Conservation (phyloP, 1,140 invertebrate species). For the Macrobrachium nipponense region DNA sequence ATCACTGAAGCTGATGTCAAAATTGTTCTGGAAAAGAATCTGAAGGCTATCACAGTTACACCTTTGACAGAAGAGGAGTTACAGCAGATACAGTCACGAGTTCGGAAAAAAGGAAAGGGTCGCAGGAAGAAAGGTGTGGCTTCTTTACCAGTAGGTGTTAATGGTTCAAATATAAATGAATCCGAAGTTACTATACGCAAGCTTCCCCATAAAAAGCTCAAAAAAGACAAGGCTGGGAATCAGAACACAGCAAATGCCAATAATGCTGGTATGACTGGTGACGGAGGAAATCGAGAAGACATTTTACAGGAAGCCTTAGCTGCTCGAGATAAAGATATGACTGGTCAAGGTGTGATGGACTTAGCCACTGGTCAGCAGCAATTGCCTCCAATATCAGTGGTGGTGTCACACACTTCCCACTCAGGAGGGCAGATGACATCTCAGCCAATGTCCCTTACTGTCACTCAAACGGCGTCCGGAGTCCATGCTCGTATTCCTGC, state of each 20-base stretch:
- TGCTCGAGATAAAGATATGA: conserved; percentile 55
- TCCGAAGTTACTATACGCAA: conserved; percentile 61
- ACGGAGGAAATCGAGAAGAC: conserved; percentile 38
- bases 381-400: conserved; percentile 59
- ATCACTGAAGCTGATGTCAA: conserved; percentile 62
- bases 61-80: conserved; percentile 60
- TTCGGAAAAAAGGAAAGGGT: conserved; percentile 43
- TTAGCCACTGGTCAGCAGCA: conserved; percentile 55
- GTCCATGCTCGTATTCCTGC: conserved; percentile 55
- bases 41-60: conserved; percentile 61
- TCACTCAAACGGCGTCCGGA: conserved; percentile 49
- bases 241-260: neutral
- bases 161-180: conserved; percentile 58
- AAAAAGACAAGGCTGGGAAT: conserved; percentile 41
- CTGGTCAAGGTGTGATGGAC: conserved; percentile 58
- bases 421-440: conserved; percentile 34
- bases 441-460: conserved; percentile 56
- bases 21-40: conserved; percentile 55
- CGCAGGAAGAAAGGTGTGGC: conserved; percentile 56
- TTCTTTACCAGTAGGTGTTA: conserved; percentile 49
- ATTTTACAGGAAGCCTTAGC: conserved; percentile 59
- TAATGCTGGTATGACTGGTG: neutral
- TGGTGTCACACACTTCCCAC: conserved; percentile 54
- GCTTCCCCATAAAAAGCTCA: conserved; percentile 53
- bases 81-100: conserved; percentile 51